Conservation (phyloP, 2,888 invertebrate genomes). For the Drosophila nr. perissopoda region DNA sequence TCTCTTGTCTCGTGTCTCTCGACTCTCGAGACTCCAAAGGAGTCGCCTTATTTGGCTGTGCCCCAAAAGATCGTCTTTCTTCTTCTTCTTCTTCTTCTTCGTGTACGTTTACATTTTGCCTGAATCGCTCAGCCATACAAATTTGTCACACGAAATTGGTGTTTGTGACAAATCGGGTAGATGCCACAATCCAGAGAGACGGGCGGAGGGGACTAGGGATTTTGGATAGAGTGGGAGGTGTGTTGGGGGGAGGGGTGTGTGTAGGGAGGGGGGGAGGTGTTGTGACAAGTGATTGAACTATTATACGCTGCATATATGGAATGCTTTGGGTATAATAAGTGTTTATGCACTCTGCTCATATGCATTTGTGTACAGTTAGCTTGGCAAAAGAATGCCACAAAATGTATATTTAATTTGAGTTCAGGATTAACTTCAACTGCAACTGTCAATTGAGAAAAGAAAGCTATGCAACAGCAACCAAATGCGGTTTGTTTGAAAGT, state of each 20-base stretch:
- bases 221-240: neutral
- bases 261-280: conserved; percentile 3
- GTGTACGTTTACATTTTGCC: neutral
- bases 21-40: conserved; percentile 35
- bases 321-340: conserved; percentile 51
- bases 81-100: neutral
- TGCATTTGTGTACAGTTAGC: conserved; percentile 72
- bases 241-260: neutral
- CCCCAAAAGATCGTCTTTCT: conserved; percentile 54
- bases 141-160: conserved; percentile 82
- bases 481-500: neutral
- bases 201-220: neutral
- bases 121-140: conserved; percentile 58
- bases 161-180: conserved; percentile 77
- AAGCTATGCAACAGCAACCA: conserved; percentile 11
- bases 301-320: conserved; percentile 58
- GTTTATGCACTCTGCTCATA: conserved; percentile 55
- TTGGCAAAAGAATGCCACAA: conserved; percentile 19
- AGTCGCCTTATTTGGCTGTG: conserved; percentile 74
- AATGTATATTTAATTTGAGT: conserved; percentile 44
- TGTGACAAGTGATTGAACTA: conserved; percentile 79
- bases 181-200: conserved; percentile 14
- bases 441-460: conserved; percentile 28
- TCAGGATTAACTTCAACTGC: conserved; percentile 20
- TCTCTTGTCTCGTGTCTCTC: conserved; percentile 3